Percentiles rank a stretch among this genome's conserved stretches.
phyloP scores from a whole-genome alignment of 2,888 invertebrate species.

The Orthosia gracilis region DNA sequence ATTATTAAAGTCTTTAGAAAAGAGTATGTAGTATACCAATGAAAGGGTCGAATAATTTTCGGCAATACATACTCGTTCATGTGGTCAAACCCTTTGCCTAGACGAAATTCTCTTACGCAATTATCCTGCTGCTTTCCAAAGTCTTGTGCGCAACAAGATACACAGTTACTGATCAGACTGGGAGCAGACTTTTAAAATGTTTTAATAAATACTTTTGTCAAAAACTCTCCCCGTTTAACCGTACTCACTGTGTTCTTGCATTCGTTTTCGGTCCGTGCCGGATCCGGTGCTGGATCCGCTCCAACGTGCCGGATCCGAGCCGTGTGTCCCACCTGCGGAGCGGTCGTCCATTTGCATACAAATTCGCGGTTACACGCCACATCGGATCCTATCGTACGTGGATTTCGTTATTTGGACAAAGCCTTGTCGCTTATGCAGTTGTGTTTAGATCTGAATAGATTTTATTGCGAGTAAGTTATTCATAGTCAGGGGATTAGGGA shows the following conservation, averaged over 20 bases:
- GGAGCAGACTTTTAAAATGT: no score
- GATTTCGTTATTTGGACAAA: slow-evolving; percentile 67
- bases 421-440: slow-evolving; percentile 28
- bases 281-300: neutral
- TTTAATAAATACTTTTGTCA: neutral
- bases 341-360: slow-evolving; percentile 71
- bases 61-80: no score
- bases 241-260: neutral
- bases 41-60: no score
- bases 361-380: slow-evolving; percentile 69
- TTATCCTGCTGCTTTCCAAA: no score
- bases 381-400: slow-evolving; percentile 62
- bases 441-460: slow-evolving; percentile 53
- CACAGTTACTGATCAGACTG: no score
- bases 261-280: slow-evolving; percentile 12
- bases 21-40: no score
- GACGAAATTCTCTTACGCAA: no score
- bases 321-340: slow-evolving; percentile 66
- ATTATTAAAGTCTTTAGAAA: no score
- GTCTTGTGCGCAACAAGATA: no score
- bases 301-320: slow-evolving; percentile 26
- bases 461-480: slow-evolving; percentile 64
- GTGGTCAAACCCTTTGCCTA: no score
- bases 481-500: slow-evolving; percentile 33
- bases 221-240: neutral